Evolutionary conservation across 2,888 invertebrate species (phyloP).

Genomic region (Gymnocheta viridis): DNA sequence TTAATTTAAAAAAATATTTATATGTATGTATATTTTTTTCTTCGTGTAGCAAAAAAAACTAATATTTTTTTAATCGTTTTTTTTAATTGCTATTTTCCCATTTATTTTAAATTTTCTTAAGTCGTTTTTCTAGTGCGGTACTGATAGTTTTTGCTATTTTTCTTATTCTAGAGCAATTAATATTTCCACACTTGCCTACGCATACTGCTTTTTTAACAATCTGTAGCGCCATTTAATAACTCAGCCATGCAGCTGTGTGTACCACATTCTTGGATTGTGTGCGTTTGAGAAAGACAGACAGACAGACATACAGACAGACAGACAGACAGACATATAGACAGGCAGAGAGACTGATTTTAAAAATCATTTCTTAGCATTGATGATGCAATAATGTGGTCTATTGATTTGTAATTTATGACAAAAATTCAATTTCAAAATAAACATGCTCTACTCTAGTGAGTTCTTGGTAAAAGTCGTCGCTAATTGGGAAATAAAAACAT

Average conservation of each 20-base stretch:
- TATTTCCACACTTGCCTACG: slow-evolving; percentile 36
- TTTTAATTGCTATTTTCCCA: background rate
- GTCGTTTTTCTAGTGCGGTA: background rate
- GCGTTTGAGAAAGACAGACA: background rate
- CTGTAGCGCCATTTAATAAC: slow-evolving; percentile 63
- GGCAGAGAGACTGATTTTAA: background rate
- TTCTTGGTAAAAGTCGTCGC: background rate
- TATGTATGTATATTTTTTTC: too few species aligned
- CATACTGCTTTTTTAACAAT: slow-evolving; percentile 11
- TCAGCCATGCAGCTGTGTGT: slow-evolving; percentile 56
- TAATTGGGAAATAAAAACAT: background rate
- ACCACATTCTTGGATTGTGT: slow-evolving; percentile 34
- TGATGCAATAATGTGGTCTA: slow-evolving; percentile 64
- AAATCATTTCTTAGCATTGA: slow-evolving; percentile 18
- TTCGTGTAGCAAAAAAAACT: too few species aligned
- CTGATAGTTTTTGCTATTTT: background rate
- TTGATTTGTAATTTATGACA: slow-evolving; percentile 62
- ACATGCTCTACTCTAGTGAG: background rate
- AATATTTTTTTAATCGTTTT: too few species aligned
- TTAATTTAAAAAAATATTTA: too few species aligned
- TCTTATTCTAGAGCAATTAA: background rate
- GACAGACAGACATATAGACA: background rate
- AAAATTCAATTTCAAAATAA: slow-evolving; percentile 23
- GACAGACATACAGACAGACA: background rate
- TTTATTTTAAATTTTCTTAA: background rate